Evolutionary conservation across 2,113 vertebrate species (phyloP).

Genomic region (Polypterus senegalus): DNA sequence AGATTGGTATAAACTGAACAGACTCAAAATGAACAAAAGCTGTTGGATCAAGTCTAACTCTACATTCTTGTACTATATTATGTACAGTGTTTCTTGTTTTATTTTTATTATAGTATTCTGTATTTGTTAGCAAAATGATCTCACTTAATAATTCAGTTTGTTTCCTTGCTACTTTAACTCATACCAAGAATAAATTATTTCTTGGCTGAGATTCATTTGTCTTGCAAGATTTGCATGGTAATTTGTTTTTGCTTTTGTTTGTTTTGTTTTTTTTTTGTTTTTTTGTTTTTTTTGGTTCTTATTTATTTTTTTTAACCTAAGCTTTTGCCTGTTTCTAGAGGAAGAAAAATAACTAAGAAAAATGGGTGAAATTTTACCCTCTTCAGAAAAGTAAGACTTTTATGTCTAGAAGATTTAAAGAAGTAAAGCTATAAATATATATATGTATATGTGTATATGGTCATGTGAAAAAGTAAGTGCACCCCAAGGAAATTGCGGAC

Average conservation of each 20-base stretch:
- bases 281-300: no score
- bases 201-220: conserved; percentile 71
- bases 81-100: conserved; percentile 60
- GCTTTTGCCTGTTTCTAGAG: conserved; percentile 61
- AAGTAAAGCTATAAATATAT: no score
- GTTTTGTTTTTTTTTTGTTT: no score
- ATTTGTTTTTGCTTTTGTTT: conserved; percentile 23
- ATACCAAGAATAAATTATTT: conserved; percentile 56
- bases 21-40: conserved; percentile 38
- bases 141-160: conserved; percentile 49
- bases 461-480: no score
- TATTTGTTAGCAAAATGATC: conserved; percentile 55
- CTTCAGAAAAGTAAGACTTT: no score
- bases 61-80: conserved; percentile 48
- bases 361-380: no score
- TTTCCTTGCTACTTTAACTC: conserved; percentile 51
- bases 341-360: conserved; percentile 29
- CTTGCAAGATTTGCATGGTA: conserved; percentile 74
- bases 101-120: conserved; percentile 58
- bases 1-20: conserved; percentile 89
- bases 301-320: conserved; percentile 33
- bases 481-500: no score
- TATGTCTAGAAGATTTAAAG: background rate
- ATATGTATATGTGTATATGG: no score
- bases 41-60: conserved; percentile 52